Evolutionary conservation across 1,140 invertebrate species (phyloP).

Genomic region (Drosophila nigrodunni): DNA sequence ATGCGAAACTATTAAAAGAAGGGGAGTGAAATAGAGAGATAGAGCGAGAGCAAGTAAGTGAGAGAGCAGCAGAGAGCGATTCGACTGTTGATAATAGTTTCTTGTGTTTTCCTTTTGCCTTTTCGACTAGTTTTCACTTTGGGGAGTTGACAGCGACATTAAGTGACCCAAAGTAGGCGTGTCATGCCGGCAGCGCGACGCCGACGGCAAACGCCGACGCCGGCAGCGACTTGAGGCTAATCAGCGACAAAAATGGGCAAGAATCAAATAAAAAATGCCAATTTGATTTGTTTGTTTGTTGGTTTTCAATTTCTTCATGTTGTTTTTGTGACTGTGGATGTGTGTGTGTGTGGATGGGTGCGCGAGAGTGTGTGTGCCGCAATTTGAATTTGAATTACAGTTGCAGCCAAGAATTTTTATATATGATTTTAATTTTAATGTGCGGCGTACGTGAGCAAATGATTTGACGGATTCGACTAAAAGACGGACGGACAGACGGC

Average conservation of each 20-base stretch:
- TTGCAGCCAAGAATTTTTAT: conserved; percentile 74
- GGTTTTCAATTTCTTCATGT: not conserved
- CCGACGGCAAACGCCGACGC: conserved; percentile 18
- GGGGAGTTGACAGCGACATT: conserved; percentile 30
- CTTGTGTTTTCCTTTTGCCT: too few relatives aligned
- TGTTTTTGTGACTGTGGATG: conserved; percentile 1
- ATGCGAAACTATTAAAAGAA: conserved; percentile 36
- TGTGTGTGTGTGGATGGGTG: conserved; percentile 46
- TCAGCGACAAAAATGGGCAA: conserved; percentile 73
- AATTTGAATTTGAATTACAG: conserved; percentile 75
- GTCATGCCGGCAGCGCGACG: not conserved
- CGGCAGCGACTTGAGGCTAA: conserved; percentile 41
- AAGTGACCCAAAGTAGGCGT: conserved; percentile 38
- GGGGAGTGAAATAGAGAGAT: not conserved
- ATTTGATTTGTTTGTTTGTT: conserved; percentile 58
- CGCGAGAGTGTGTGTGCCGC: conserved; percentile 47
- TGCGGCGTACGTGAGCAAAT: conserved; percentile 72
- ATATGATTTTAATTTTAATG: conserved; percentile 76
- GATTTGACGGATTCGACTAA: conserved; percentile 41
- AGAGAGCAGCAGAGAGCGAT: not conserved
- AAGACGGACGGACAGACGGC: not conserved
- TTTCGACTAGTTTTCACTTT: conserved; percentile 50
- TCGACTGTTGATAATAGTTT: conserved; percentile 58
- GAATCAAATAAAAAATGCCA: conserved; percentile 80
- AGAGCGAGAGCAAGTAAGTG: not conserved